These are phyloP conservation scores for Sylvietta virens DNA, from an alignment of 2,113 vertebrate species.

Conservation along the genomic window DNA sequence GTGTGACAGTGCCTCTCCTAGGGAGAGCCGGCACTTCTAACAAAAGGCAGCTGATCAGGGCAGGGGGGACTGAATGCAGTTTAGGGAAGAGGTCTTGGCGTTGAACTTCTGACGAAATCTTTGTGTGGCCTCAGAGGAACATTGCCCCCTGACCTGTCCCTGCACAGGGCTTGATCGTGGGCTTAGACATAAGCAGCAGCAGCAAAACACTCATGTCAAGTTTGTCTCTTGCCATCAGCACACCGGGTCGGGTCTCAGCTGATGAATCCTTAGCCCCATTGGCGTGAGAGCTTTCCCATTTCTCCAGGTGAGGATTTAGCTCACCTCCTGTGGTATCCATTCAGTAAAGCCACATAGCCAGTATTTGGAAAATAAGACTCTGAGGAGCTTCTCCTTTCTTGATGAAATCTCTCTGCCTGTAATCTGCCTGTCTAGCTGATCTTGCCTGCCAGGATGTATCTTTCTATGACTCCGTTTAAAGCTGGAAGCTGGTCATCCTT, in stretches of 20 bases:
- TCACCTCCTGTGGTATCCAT: not conserved
- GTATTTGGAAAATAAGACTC: not conserved
- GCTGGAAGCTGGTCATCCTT: not conserved
- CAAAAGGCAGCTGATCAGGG: constrained; percentile 73
- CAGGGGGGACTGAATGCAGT: constrained; percentile 46
- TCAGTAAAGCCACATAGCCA: not conserved
- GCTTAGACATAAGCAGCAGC: not conserved
- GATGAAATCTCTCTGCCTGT: not conserved
- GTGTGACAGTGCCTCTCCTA: constrained; percentile 44
- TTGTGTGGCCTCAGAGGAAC: constrained; percentile 6
- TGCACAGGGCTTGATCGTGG: not conserved
- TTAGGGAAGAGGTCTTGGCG: constrained; percentile 55
- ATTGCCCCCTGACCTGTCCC: not conserved
- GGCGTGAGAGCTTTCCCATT: not conserved
- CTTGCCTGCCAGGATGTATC: not conserved
- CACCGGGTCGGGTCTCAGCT: not conserved
- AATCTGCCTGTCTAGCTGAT: not conserved
- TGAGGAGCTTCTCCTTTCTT: not conserved
- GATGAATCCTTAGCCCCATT: not conserved
- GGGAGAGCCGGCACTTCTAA: constrained; percentile 43
- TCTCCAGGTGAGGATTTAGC: not conserved
- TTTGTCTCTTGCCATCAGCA: not conserved
- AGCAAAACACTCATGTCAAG: not conserved
- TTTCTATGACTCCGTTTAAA: not conserved
- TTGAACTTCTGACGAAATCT: constrained; percentile 20